Conservation (phyloP, 2,113 vertebrate genomes). For the Catharus fuscescens region DNA sequence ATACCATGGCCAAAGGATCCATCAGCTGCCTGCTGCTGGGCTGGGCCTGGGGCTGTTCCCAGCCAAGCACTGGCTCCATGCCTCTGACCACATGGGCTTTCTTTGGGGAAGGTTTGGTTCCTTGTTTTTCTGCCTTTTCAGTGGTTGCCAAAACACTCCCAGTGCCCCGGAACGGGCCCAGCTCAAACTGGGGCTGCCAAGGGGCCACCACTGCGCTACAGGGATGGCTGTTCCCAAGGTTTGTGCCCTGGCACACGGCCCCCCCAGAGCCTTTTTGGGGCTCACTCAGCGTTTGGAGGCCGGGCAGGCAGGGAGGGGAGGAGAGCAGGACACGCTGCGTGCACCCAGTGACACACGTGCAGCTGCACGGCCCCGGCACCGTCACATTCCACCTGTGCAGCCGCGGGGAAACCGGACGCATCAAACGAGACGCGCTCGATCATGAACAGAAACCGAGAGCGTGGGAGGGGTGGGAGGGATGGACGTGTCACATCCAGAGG, state of each 20-base stretch:
- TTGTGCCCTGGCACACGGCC: too few relatives aligned
- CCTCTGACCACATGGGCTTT: neutral
- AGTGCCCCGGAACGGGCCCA: neutral
- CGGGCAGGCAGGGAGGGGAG: accelerated
- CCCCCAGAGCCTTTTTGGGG: accelerated
- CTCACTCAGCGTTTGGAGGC: accelerated
- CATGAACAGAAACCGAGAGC: neutral
- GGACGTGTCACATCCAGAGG: neutral
- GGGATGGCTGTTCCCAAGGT: neutral
- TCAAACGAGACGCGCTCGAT: neutral
- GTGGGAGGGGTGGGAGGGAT: neutral
- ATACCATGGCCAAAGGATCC: neutral
- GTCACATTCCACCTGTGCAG: neutral
- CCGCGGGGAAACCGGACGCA: neutral
- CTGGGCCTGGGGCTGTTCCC: neutral
- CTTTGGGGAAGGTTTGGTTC: neutral
- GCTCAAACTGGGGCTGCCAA: neutral
- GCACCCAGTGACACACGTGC: accelerated
- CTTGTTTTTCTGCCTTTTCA: constrained; percentile 14
- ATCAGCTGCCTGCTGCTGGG: neutral
- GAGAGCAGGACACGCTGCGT: accelerated
- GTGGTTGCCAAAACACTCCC: neutral
- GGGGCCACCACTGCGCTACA: accelerated
- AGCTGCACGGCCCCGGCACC: neutral
- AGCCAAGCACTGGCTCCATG: neutral